These are phyloP conservation scores for Xiphophorus hellerii DNA, from an alignment of 2,113 vertebrate genomes.

Conservation along the genomic window DNA sequence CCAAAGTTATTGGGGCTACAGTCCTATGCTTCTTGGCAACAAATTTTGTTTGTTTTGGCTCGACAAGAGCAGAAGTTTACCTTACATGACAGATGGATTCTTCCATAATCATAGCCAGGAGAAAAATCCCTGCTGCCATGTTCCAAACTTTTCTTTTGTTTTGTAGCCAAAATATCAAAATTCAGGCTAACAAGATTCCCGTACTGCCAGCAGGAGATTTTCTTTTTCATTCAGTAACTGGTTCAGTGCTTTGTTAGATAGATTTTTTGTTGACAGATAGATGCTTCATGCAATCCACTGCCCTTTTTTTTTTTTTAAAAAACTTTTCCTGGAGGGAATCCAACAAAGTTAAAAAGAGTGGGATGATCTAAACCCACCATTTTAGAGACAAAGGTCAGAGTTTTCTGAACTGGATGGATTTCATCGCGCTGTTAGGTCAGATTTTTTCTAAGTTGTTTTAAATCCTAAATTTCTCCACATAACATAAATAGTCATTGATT, in stretches of 20 bases:
- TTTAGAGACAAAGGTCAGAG: neutral
- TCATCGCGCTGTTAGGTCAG: neutral
- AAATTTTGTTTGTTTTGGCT: neutral
- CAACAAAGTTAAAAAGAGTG: neutral
- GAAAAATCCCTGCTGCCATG: neutral
- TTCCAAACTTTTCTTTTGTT: constrained; percentile 1
- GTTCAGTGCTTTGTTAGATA: neutral
- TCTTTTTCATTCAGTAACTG: neutral
- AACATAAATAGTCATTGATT: neutral
- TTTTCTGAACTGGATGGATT: neutral
- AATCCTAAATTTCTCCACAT: neutral
- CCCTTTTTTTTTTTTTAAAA: neutral
- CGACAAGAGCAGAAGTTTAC: neutral
- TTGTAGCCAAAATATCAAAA: neutral
- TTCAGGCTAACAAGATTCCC: constrained; percentile 1
- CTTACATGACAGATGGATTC: neutral
- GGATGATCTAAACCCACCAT: neutral
- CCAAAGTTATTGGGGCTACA: neutral
- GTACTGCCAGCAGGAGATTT: neutral
- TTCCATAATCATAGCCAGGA: neutral
- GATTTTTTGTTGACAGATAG: neutral
- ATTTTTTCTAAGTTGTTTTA: neutral
- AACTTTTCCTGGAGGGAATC: neutral
- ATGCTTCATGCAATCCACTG: neutral
- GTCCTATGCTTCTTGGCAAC: neutral